Conservation (phyloP, 1,140 invertebrate genomes). For the Samia ricini region DNA sequence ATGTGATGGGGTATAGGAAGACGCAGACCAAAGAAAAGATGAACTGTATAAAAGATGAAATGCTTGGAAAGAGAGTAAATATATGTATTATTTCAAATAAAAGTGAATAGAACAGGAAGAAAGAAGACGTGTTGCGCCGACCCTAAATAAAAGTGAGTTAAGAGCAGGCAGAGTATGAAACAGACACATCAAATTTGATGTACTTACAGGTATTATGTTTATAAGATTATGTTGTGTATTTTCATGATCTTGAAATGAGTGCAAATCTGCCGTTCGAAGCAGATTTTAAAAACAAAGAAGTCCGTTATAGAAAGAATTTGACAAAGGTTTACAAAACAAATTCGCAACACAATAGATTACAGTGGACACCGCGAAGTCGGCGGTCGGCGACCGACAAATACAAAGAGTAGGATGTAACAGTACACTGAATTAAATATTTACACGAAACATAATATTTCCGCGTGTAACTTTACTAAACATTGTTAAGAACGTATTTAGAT, state of each 20-base stretch:
- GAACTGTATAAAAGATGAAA: too few species aligned
- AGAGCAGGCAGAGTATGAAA: too few species aligned
- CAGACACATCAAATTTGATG: too few species aligned
- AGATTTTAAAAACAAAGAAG: constrained; percentile 3
- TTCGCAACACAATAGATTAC: constrained; percentile 22
- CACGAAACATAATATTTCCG: constrained; percentile 32
- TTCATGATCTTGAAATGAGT: not conserved
- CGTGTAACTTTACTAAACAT: not conserved
- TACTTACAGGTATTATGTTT: too few species aligned
- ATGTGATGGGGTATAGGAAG: too few species aligned
- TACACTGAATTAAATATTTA: constrained; percentile 39
- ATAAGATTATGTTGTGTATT: too few species aligned
- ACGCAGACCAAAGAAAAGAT: too few species aligned
- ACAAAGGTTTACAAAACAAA: constrained; percentile 31
- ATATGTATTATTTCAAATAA: too few species aligned
- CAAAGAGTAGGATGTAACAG: constrained; percentile 41
- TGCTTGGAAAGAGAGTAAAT: too few species aligned
- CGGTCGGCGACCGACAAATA: constrained; percentile 28
- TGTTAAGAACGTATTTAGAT: not conserved
- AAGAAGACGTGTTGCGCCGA: too few species aligned
- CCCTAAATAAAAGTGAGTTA: too few species aligned
- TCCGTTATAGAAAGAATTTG: constrained; percentile 15
- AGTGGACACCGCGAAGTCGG: not conserved
- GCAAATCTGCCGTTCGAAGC: not conserved
- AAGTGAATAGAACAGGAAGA: too few species aligned